Evolutionary conservation across 2,888 invertebrate genomes (phyloP), one percentile per base, ranked within the genome.

Genomic region (Drosophila parthenogenetica): DNA sequence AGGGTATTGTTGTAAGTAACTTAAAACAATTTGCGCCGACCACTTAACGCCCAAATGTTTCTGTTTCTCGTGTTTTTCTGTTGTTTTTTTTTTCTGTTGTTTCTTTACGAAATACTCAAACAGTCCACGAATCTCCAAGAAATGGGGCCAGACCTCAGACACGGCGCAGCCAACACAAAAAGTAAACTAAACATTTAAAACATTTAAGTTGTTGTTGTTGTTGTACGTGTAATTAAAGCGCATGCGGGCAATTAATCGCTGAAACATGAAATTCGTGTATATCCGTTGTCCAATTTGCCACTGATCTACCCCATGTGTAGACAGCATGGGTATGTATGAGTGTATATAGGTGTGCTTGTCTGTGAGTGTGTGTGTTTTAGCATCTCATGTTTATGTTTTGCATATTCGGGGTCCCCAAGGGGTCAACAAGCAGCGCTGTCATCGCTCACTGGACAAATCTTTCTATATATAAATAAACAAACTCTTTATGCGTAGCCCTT

Each of bases 201-300:
- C 39, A 51, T 53, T 22, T 22, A 22, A 45, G 49, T 48, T 61
- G 57, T 48, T 55, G 49, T 60, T 14, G 16, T n/a, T 17, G 66
- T 65, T 69, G 60, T 78, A 49, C 51, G 46, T 73, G 76, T 79
- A 84, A 82, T 82, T 81, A 77, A 82, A 84, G 85, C 79, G 87
- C 85, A 82, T 87, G 82, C 82, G 87, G 82, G 82, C 79, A 84
- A 82, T 82, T 82, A 82, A 82, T 87, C 65, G 76, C 43, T 65
- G 54, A 48, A 87, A 87, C 82, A 84, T 74, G 79, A 76, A 59
- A 71, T 63, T 68, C 79, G 68, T 72, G 68, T 57, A 43, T 50
- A 55, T 54, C 29, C 49, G 13, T 32, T 63, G 63, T 70, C 54
- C 63, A 61, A 37, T 40, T 40, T 10, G 17, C 29, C 51, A 32